Evolutionary conservation across 2,888 invertebrate genomes (phyloP).

Genomic region (Ophraella communa): DNA sequence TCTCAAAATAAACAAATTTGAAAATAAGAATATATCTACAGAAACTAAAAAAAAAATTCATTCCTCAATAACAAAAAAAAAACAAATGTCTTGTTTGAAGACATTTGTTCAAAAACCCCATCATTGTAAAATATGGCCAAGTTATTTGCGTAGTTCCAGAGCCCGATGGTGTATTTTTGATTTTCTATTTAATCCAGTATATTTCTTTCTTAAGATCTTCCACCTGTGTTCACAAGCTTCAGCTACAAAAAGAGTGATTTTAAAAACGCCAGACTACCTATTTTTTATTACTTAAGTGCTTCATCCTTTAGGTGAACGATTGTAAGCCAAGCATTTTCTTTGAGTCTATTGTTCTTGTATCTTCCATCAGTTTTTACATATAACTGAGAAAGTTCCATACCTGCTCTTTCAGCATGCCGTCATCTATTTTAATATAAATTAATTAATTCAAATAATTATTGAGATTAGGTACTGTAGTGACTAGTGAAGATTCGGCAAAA

Average conservation of each 20-base stretch:
- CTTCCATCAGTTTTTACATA: constrained; percentile 5
- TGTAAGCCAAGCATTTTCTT: constrained; percentile 10
- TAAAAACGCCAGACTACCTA: no score
- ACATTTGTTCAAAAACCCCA: background rate
- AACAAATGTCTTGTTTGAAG: background rate
- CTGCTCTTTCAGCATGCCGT: background rate
- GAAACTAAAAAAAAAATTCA: background rate
- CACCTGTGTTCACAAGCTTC: no score
- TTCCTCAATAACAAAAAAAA: background rate
- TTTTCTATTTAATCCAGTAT: no score
- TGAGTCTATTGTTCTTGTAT: background rate
- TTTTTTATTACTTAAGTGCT: background rate
- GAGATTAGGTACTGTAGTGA: no score
- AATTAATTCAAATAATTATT: no score
- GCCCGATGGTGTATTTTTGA: background rate
- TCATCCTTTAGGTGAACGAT: background rate
- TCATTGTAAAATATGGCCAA: background rate
- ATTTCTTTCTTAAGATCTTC: no score
- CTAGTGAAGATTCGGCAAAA: no score
- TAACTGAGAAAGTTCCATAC: background rate
- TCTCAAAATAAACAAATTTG: background rate
- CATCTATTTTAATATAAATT: background rate
- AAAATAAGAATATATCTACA: background rate
- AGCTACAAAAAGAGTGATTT: no score
- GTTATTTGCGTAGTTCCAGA: background rate